Base-by-base conservation (phyloP, 2,888 invertebrate genomes). In the Patella depressa region DNA sequence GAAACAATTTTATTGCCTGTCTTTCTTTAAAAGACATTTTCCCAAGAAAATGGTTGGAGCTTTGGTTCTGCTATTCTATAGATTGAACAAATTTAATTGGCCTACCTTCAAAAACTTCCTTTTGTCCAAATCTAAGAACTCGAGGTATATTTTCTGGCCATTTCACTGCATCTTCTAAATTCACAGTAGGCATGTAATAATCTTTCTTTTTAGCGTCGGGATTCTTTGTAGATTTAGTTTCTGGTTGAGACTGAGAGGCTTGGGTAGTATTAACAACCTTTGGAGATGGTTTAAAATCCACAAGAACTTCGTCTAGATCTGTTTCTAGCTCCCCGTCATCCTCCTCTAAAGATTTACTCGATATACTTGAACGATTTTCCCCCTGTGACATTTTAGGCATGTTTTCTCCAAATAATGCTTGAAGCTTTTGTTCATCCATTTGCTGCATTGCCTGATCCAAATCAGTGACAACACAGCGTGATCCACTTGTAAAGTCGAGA, bases 101-200 rank as follows among this genome's bases (percentile, higher is more conserved):
- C 55, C 70, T 93, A 97, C 97, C 97, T 95, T 97, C 97, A 93
- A 97, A 97, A 92, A 96, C 97, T 92, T 97, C 96, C 91, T 95
- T 96, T 81, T 96, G 93, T 88, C 95, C 95, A 92, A 96, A 96
- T 93, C 96, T 95, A 86, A 97, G 93, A 92, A 96, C 97, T 90
- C 96, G 96, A 3, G 96, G 96, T 79, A 96, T 95, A 90, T 95
- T 95, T 91, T 95, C 95, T 65, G 96, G 95, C 84, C 94, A 94
- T 65, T 93, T 92, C 55, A 94, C 93, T 86, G 93, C 94, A 82
- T 95, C 93, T 85, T 96, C 96, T 78, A 93, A 88, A 1, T 94
- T 94, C 88, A 94, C 94, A 88, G 81, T 82, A 12, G 85, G 84
- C 72, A 80, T 84, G 54, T 83, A 83, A 15, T 81, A 76, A 34